Evolutionary conservation across 2,113 vertebrate genomes (phyloP).

Genomic region (Oncorhynchus keta): DNA sequence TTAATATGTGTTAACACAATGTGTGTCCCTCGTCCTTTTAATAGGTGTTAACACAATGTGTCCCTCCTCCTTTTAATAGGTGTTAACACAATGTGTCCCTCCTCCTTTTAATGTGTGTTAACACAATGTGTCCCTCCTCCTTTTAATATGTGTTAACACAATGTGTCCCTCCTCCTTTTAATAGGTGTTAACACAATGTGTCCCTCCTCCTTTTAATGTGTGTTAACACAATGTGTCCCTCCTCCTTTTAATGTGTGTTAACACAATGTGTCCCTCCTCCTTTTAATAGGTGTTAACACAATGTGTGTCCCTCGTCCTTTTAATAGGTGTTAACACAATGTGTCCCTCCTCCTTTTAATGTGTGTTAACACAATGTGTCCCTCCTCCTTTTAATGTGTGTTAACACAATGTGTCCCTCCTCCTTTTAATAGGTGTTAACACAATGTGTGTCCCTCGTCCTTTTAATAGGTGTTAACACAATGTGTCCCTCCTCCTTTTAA

Average conservation of each 20-base stretch:
- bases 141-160: slow-evolving; percentile 70
- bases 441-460: too few species aligned
- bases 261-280: slow-evolving; percentile 44
- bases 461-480: too few species aligned
- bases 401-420: too few species aligned
- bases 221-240: background rate
- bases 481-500: slow-evolving; percentile 34
- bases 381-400: slow-evolving; percentile 12
- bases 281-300: slow-evolving; percentile 70
- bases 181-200: slow-evolving; percentile 71
- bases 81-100: slow-evolving; percentile 59
- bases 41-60: slow-evolving; percentile 70
- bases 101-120: slow-evolving; percentile 65
- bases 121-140: slow-evolving; percentile 49
- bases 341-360: slow-evolving; percentile 56
- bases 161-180: slow-evolving; percentile 50
- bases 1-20: slow-evolving; percentile 72
- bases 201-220: too few species aligned
- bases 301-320: slow-evolving; percentile 32
- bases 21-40: slow-evolving; percentile 48
- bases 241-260: slow-evolving; percentile 70
- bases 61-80: slow-evolving; percentile 61
- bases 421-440: too few species aligned
- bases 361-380: slow-evolving; percentile 62
- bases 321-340: background rate